Percentiles rank a stretch among this genome's conserved stretches.
Conservation (phyloP, 37 sponge, comb jelly and placozoan species). For the Aphrocallistes beatrix region DNA sequence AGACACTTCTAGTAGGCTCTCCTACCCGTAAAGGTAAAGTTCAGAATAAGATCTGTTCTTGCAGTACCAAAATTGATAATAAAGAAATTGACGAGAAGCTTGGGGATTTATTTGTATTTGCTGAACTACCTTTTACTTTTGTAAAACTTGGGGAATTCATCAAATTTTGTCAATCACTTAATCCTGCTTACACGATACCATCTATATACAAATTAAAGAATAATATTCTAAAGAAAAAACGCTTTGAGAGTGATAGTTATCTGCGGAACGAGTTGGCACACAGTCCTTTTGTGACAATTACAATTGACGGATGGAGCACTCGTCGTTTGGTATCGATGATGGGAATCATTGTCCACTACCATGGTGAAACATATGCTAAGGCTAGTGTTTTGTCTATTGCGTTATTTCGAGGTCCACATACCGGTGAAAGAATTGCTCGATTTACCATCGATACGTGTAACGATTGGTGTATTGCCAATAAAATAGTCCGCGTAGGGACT, state of each 20-base stretch:
- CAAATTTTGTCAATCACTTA: background rate
- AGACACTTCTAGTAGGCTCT: background rate
- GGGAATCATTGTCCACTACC: constrained; percentile 7
- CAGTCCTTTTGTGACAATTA: constrained; percentile 12
- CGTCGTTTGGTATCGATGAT: background rate
- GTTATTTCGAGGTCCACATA: background rate
- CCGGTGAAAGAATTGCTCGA: background rate
- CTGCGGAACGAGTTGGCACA: background rate
- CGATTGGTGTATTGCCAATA: background rate
- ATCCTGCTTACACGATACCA: background rate
- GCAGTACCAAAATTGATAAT: background rate
- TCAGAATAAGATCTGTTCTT: background rate
- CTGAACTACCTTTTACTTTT: background rate
- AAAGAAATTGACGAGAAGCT: constrained; percentile 14
- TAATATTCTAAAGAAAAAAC: background rate
- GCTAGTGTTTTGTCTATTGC: background rate
- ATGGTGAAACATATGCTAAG: background rate
- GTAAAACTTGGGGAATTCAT: background rate
- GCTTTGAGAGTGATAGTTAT: background rate
- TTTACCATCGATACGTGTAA: background rate
- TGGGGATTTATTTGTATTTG: background rate
- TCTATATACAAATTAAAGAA: background rate
- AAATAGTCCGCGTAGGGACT: background rate
- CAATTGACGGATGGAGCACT: background rate
- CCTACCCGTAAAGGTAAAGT: background rate